Base-by-base conservation (phyloP, 35 echinoderm and acorn worm species). In the Diadema setosum region DNA sequence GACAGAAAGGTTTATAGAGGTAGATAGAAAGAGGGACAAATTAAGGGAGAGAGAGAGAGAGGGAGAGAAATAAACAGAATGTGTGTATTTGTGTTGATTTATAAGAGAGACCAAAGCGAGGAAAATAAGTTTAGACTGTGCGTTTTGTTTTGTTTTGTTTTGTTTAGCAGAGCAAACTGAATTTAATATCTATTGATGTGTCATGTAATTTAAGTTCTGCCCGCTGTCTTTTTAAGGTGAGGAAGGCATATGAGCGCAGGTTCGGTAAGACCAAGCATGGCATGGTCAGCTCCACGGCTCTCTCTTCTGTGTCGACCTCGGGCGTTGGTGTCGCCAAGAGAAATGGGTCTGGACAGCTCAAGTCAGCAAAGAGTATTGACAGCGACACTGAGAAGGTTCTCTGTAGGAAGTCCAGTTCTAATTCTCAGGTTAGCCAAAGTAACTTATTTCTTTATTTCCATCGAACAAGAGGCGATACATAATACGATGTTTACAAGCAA, bases 171-270 rank as follows among this genome's bases (percentile, higher is more conserved):
- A n/a, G n/a, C n/a, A n/a, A n/a, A n/a, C n/a, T n/a, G n/a, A n/a
- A n/a, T n/a, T n/a, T n/a, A n/a, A n/a, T n/a, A n/a, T n/a, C n/a
- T n/a, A n/a, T n/a, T n/a, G n/a, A n/a, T n/a, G n/a, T n/a, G n/a
- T n/a, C n/a, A n/a, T n/a, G n/a, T n/a, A n/a, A n/a, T n/a, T n/a
- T n/a, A n/a, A n/a, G n/a, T n/a, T n/a, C n/a, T n/a, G n/a, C n/a
- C n/a, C n/a, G n/a, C n/a, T n/a, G n/a, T 16, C 49, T 1, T 30
- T 32, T 65, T 36, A 12, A 92, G 90, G 90, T 92, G 5, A 92
- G 85, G 74, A 92, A 87, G 57, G 90, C 90, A 4, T 92, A 92
- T 18, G 70, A 92, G 39, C 84, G 90, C 46, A 70, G 84, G 52
- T 92, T 81, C 41, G 83, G 90, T 42, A 86, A 86, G 83, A 41